Percentiles rank a stretch among this genome's conserved stretches.
These are phyloP conservation scores for Lophura nycthemera DNA, from an alignment of 2,113 vertebrate genomes.

Conservation along the genomic window DNA sequence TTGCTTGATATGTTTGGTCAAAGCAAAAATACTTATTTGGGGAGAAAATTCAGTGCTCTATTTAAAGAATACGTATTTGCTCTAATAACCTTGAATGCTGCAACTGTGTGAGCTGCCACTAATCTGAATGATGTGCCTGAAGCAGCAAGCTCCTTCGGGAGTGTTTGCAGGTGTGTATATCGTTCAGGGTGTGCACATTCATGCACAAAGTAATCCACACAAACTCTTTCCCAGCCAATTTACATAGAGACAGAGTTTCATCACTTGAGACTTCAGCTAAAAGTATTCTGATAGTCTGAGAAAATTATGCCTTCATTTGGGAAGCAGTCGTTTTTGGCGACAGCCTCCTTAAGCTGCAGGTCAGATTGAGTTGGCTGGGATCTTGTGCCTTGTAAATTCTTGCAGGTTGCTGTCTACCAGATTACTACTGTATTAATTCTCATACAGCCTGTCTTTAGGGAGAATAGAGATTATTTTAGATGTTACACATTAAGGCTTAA, in stretches of 20 bases:
- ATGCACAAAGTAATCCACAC: not conserved
- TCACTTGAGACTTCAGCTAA: not conserved
- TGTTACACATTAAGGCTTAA: constrained; percentile 20
- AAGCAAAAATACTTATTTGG: not conserved
- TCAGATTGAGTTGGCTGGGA: not conserved
- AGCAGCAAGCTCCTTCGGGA: not conserved
- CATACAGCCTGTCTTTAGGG: not conserved
- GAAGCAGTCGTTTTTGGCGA: not conserved
- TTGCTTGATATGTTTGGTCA: not conserved
- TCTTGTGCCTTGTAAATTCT: not conserved
- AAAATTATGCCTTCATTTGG: not conserved
- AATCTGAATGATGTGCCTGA: not conserved
- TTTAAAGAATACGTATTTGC: not conserved
- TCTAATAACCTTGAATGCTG: constrained; percentile 18
- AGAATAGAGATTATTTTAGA: constrained; percentile 42
- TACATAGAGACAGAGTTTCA: not conserved
- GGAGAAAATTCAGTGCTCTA: not conserved
- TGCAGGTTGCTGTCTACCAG: not conserved
- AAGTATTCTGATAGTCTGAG: not conserved
- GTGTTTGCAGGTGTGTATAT: not conserved
- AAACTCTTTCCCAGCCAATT: not conserved
- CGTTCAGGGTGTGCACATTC: accelerated
- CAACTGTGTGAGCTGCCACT: not conserved
- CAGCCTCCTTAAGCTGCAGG: not conserved
- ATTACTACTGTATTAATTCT: constrained; percentile 8